phyloP scores from a whole-genome alignment of 2,113 vertebrate genomes.

The Castor canadensis region DNA sequence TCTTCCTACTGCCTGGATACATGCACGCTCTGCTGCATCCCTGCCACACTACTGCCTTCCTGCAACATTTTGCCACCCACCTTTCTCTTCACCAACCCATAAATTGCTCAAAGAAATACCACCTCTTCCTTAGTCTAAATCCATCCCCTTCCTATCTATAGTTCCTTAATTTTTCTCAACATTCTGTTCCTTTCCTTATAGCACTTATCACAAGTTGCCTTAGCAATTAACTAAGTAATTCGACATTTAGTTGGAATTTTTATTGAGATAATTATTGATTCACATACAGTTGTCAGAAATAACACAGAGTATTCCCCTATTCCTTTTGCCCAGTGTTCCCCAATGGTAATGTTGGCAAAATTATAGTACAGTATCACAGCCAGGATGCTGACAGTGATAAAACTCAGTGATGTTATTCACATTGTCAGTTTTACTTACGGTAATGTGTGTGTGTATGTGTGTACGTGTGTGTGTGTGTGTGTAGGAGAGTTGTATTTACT shows the following conservation, averaged over 20 bases:
- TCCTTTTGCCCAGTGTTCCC: not conserved
- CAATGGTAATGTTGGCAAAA: not conserved
- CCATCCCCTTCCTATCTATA: not conserved
- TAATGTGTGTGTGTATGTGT: not conserved
- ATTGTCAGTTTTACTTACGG: not conserved
- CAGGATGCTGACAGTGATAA: not conserved
- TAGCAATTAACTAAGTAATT: conserved; percentile 9
- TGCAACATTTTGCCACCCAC: conserved; percentile 28
- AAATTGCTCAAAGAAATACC: not conserved
- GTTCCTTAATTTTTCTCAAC: not conserved
- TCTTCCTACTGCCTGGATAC: accelerated
- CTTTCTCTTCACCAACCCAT: conserved; percentile 2
- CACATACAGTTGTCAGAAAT: not conserved
- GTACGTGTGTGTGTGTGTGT: not conserved
- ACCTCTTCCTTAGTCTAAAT: conserved; percentile 39
- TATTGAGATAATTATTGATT: not conserved
- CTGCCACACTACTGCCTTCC: not conserved
- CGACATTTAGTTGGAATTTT: not conserved
- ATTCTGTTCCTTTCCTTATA: conserved; percentile 32
- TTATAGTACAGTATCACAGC: not conserved
- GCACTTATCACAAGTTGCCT: not conserved
- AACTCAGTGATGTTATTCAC: not conserved
- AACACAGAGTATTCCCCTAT: not conserved
- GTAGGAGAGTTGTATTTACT: not conserved
- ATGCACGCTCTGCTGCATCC: not conserved